These are phyloP conservation scores for Frankliniella intonsa DNA, from an alignment of 2,888 invertebrate species.

Conservation along the genomic window DNA sequence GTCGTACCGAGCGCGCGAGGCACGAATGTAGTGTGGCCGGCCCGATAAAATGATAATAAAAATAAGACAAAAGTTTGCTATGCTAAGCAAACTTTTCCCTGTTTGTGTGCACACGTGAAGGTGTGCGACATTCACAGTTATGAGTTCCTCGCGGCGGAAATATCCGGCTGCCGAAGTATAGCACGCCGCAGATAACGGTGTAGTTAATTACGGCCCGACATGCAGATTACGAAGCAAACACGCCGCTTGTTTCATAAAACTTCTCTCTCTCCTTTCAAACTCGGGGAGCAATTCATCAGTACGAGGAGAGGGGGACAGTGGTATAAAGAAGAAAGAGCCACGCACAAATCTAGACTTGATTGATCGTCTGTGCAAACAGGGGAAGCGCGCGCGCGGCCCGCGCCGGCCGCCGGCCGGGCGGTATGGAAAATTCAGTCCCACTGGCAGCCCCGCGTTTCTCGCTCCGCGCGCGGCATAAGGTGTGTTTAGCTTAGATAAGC, in stretches of 20 bases:
- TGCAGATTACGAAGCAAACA: neutral
- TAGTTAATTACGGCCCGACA: neutral
- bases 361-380: neutral
- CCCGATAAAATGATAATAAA: too few relatives aligned
- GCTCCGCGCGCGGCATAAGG: neutral
- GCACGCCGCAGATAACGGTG: too few relatives aligned
- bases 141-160: too few relatives aligned
- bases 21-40: too few relatives aligned
- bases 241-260: conserved; percentile 13
- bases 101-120: too few relatives aligned
- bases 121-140: too few relatives aligned
- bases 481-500: conserved; percentile 1
- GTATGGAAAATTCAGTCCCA: neutral
- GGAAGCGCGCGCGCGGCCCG: neutral
- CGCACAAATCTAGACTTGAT: conserved; percentile 14
- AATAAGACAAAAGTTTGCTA: too few relatives aligned
- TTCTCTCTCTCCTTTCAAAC: conserved; percentile 17
- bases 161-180: too few relatives aligned
- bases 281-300: conserved; percentile 8
- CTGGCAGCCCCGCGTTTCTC: neutral
- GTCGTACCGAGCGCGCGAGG: too few relatives aligned
- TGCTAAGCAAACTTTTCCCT: too few relatives aligned
- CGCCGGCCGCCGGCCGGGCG: neutral
- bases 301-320: neutral
- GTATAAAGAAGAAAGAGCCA: neutral